Conservation (phyloP, 2,888 invertebrate species). For the Mesorhabditis sp. region DNA sequence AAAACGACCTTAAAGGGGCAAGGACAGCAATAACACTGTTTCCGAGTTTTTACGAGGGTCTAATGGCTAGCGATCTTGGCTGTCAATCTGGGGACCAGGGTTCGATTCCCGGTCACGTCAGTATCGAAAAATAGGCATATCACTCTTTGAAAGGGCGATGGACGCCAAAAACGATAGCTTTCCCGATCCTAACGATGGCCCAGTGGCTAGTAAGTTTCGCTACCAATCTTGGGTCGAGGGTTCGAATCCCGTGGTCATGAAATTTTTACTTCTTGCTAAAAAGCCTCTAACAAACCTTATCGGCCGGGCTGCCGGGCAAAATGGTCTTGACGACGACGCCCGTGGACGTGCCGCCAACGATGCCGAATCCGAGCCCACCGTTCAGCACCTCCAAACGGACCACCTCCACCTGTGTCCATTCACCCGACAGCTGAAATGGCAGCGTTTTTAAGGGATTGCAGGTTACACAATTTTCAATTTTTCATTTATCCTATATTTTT, state of each 20-base stretch:
- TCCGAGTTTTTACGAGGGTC: too few species aligned
- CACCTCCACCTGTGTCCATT: slow-evolving; percentile 98
- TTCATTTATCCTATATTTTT: neutral
- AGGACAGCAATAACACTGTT: too few species aligned
- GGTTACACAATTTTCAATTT: neutral
- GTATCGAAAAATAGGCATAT: too few species aligned
- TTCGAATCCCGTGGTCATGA: neutral
- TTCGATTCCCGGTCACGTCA: too few species aligned
- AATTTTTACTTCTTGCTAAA: neutral
- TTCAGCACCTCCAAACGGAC: slow-evolving; percentile 88
- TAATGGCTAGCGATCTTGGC: too few species aligned
- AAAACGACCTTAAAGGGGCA: too few species aligned
- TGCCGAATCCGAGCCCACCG: slow-evolving; percentile 84
- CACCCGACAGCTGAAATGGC: slow-evolving; percentile 78
- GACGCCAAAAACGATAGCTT: neutral
- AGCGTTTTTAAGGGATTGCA: neutral
- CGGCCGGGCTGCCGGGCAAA: slow-evolving; percentile 91
- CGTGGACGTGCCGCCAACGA: slow-evolving; percentile 87
- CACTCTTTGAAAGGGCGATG: too few species aligned
- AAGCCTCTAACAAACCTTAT: slow-evolving; percentile 70
- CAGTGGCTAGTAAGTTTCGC: too few species aligned
- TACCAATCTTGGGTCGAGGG: too few species aligned
- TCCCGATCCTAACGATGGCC: too few species aligned
- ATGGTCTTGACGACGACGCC: slow-evolving; percentile 99
- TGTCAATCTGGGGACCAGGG: too few species aligned